Base-by-base conservation (phyloP, 2,888 invertebrate species). In the Venusia cambrica region DNA sequence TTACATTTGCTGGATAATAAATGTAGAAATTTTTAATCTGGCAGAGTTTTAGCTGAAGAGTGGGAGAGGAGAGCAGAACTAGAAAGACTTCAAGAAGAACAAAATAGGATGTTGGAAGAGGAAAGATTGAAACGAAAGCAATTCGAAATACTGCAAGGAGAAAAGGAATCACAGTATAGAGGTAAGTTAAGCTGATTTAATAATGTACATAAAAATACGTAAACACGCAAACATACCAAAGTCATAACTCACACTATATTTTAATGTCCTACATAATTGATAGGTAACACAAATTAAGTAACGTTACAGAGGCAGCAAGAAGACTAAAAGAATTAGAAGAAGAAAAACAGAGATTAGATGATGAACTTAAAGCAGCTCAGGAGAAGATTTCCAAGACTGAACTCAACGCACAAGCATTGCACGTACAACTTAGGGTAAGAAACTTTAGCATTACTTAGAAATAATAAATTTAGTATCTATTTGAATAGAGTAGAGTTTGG, bases 41-140 rank as follows among this genome's bases (percentile, higher is more conserved):
- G n/a, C 49, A 89, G 90, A 51, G 93, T 95, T 25, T 75, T 95
- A 48, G 90, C 93, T 27, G 95, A 95, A 77, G 95, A 95, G 83
- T 94, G 94, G 93, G 94, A 94, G 55, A 92, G 92, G 61, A 76
- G 94, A 46, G 94, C 94, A 64, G 93, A 95, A 67, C 67, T 95
- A 47, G 95, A 95, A 73, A 87, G 90, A 49, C 76, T 95, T n/a
- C 94, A 95, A 71, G 90, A 90, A 58, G 94, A 95, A 70, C 94
- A 95, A 60, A 89, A 90, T 48, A 76, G 89, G 60, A 87, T 94
- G 59, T 66, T 95, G 35, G 92, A 92, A 63, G 90, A 92, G 58
- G 95, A 95, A 71, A 88, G 93, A 50, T 84, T 91, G 37, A 94
- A 94, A 68, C 83, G 94, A 27, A 89, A 90, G 49, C 93, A 93